Evolutionary conservation across 2,113 vertebrate species (phyloP).

Genomic region (Capreolus pygargus): DNA sequence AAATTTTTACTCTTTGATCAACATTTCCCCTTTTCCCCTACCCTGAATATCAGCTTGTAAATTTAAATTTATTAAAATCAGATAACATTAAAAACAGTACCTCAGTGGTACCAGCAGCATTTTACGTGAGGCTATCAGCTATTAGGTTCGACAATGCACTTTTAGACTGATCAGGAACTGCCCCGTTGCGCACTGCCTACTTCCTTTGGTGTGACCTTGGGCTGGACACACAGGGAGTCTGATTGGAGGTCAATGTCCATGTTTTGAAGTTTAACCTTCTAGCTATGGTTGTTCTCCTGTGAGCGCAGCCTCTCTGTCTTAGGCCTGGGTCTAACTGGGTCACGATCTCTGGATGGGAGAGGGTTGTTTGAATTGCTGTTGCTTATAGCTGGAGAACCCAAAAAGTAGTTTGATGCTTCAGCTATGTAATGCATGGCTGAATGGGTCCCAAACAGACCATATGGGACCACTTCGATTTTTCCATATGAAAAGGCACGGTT

Average conservation of each 20-base stretch:
- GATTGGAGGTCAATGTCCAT: background rate
- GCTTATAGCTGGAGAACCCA: background rate
- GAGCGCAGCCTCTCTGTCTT: background rate
- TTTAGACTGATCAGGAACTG: background rate
- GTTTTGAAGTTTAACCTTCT: background rate
- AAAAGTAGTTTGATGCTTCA: background rate
- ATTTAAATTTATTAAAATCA: background rate
- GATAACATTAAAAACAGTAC: background rate
- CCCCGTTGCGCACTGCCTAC: no score
- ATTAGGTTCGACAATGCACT: background rate
- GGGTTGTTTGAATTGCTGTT: background rate
- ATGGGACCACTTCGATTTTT: background rate
- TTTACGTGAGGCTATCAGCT: background rate
- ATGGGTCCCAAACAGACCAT: background rate
- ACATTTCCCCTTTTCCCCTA: background rate
- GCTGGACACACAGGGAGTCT: background rate
- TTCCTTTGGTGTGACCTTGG: background rate
- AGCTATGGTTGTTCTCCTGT: background rate
- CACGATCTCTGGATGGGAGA: background rate
- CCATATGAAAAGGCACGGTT: background rate
- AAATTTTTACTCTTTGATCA: background rate
- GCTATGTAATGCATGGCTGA: background rate
- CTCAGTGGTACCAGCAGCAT: background rate
- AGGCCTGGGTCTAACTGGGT: background rate
- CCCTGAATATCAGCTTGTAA: background rate